phyloP scores from a whole-genome alignment of 2,113 vertebrate species.

The Capra hircus region DNA sequence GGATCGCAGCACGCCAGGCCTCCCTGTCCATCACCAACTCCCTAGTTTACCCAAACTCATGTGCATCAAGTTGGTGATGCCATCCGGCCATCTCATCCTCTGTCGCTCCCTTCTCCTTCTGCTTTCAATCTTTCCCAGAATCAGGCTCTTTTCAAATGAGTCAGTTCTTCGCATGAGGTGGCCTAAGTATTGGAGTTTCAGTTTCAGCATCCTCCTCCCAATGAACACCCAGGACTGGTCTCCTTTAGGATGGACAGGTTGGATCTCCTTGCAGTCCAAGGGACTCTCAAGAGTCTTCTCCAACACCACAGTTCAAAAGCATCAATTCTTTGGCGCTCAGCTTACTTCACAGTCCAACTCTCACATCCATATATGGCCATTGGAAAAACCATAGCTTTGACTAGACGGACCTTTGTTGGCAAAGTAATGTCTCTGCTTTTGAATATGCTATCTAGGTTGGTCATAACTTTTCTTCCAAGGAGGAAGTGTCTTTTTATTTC shows the following conservation, averaged over 20 bases:
- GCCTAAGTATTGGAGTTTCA: background rate
- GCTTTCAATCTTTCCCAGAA: background rate
- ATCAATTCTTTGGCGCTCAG: rapidly evolving
- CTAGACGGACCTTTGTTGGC: background rate
- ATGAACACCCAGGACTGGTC: background rate
- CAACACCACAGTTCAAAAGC: background rate
- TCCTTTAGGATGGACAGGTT: background rate
- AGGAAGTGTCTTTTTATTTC: background rate
- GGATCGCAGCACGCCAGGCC: rapidly evolving
- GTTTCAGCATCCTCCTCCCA: background rate
- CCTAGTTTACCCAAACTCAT: background rate
- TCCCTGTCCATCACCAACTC: background rate
- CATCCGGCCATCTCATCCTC: background rate
- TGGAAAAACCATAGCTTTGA: background rate
- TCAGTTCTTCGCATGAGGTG: background rate
- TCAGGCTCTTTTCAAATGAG: background rate
- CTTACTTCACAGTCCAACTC: background rate
- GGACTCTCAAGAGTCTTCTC: background rate
- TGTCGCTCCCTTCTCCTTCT: background rate
- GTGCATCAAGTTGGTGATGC: background rate
- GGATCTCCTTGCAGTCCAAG: background rate
- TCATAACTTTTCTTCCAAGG: background rate
- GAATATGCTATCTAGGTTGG: background rate
- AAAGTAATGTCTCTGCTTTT: background rate
- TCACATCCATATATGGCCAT: background rate